A percentile compares a stretch with the other conserved stretches of the same genome.
phyloP scores from a whole-genome alignment of 2,113 vertebrate genomes.

The Donacobius atricapilla region DNA sequence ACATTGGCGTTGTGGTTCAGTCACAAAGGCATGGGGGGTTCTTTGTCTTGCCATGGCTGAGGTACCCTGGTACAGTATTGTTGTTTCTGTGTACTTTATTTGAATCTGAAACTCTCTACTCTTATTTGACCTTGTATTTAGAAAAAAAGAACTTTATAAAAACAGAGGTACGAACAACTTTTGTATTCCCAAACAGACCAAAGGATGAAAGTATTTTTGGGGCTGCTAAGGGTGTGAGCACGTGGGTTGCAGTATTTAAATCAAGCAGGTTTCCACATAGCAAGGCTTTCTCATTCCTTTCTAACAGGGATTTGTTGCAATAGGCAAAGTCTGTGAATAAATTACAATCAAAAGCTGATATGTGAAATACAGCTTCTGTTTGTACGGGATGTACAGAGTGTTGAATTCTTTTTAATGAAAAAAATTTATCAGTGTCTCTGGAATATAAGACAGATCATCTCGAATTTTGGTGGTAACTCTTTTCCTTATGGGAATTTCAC shows the following conservation, averaged over 20 bases:
- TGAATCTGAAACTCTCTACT: neutral
- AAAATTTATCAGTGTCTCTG: neutral
- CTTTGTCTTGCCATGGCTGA: neutral
- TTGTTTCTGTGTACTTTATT: neutral
- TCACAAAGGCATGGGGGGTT: neutral
- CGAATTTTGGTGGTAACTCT: conserved; percentile 6
- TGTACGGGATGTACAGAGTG: neutral
- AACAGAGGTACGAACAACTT: neutral
- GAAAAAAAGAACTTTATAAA: neutral
- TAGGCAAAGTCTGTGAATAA: neutral
- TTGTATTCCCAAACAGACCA: neutral
- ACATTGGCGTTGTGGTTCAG: neutral
- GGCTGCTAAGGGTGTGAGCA: neutral
- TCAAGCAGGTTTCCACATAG: neutral
- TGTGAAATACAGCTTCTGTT: neutral
- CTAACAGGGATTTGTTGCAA: neutral
- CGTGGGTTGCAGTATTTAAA: neutral
- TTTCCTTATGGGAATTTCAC: neutral
- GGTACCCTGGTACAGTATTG: neutral
- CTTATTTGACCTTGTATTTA: neutral
- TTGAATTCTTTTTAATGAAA: conserved; percentile 30
- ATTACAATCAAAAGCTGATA: neutral
- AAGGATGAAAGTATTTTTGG: neutral
- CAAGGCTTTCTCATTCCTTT: neutral
- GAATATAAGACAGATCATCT: neutral